A percentile compares a stretch with the other conserved stretches of the same genome.
Conservation (phyloP, 2,113 vertebrate species). For the Carassius auratus region DNA sequence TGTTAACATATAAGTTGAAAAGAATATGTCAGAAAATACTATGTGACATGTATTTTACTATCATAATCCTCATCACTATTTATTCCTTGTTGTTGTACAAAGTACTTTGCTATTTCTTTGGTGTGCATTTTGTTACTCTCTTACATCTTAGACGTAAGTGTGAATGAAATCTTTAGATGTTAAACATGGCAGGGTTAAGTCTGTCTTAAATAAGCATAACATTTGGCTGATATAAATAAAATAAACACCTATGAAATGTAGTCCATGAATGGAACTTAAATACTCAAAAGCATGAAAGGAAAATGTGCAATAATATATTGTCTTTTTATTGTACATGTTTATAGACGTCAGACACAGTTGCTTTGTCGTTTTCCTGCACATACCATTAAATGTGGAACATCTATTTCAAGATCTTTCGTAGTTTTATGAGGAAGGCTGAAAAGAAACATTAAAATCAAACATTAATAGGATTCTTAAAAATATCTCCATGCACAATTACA, state of each 20-base stretch:
- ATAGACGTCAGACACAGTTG: background rate
- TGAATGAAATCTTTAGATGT: background rate
- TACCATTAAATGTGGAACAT: background rate
- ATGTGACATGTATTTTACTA: conserved; percentile 24
- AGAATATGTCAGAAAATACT: background rate
- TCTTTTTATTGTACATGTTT: background rate
- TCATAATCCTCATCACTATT: conserved; percentile 7
- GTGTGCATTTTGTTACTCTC: background rate
- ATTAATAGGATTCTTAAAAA: background rate
- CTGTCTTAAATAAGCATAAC: background rate
- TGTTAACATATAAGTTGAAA: background rate
- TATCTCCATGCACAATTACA: background rate
- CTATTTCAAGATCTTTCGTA: conserved; percentile 80
- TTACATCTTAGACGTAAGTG: background rate
- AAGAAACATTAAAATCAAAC: conserved; percentile 49
- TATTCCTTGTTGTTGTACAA: conserved; percentile 36
- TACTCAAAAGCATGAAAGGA: background rate
- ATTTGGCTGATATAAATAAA: background rate
- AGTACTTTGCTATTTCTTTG: conserved; percentile 17
- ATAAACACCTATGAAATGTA: conserved; percentile 13
- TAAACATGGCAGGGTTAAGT: background rate
- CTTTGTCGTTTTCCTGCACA: background rate
- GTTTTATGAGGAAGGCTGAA: conserved; percentile 89
- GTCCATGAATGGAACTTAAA: background rate
- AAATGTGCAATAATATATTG: background rate